A percentile compares a stretch with the other conserved stretches of the same genome.
These are phyloP conservation scores for Enteromius trimaculatus DNA, from an alignment of 2,797 vertebrate species.

Conservation along the genomic window DNA sequence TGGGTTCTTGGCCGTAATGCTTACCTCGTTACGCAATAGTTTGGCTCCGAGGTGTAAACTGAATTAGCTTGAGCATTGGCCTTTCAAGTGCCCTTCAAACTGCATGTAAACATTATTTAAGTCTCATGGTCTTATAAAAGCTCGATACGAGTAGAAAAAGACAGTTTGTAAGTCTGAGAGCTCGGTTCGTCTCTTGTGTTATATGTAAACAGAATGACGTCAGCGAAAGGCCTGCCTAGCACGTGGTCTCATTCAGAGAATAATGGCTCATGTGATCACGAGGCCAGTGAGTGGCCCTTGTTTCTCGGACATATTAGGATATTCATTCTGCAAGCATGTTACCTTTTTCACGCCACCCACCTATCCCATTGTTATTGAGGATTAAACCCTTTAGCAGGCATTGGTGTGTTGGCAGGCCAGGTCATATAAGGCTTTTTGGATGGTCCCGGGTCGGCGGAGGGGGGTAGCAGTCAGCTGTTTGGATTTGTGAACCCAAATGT, in stretches of 20 bases:
- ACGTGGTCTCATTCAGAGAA: constrained; percentile 61
- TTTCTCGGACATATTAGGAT: constrained; percentile 10
- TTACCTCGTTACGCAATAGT: constrained; percentile 23
- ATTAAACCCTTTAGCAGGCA: constrained; percentile 2
- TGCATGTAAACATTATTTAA: background rate
- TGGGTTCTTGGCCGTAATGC: constrained; percentile 20
- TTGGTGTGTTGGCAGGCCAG: constrained; percentile 17
- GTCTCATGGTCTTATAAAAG: background rate
- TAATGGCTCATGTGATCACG: constrained; percentile 32
- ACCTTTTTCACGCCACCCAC: background rate
- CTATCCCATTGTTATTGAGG: background rate
- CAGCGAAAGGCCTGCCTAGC: constrained; percentile 42
- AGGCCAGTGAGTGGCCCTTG: constrained; percentile 26
- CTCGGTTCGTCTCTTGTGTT: constrained; percentile 58
- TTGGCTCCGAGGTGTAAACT: background rate
- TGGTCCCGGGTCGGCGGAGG: background rate
- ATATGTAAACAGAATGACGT: constrained; percentile 82
- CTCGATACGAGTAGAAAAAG: background rate
- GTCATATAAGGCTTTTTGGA: constrained; percentile 36
- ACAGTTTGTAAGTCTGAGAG: constrained; percentile 39
- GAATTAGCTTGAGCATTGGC: background rate
- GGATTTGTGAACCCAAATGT: constrained; percentile 59
- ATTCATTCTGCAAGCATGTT: constrained; percentile 11
- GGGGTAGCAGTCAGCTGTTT: constrained; percentile 71
- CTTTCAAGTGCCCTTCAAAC: background rate